Evolutionary conservation across 2,888 invertebrate genomes (phyloP), one percentile per base, ranked within the genome.

Genomic region (Alloscopus bannaensis): DNA sequence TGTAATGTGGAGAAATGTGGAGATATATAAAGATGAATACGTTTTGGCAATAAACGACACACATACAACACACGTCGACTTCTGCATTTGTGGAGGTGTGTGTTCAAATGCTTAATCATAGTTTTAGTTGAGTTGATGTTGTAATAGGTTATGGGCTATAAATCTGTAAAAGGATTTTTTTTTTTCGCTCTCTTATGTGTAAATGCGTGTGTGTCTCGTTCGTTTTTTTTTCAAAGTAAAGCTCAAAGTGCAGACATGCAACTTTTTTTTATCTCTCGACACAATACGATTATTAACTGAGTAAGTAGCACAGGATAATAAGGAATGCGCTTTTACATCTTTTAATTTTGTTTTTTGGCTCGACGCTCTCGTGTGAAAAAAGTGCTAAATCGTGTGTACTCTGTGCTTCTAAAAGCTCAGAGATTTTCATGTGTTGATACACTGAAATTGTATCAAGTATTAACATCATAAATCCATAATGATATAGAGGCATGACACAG

Each of bases 141-240:
- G 59, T 59, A 59, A 59, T 59, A 59, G 64, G 64, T 64, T 64
- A 64, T 45, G 64, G 64, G 47, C 28, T 64, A 64, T 64, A 26
- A 64, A 45, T 28, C n/a, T n/a, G n/a, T n/a, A n/a, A n/a, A n/a
- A n/a, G n/a, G n/a, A n/a, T n/a, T 47, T 36, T 60, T 22, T 36
- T 2, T 20, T 24, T 60, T 60, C 40, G 20, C 18, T 57, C n/a
- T 45, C 13, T 20, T 22, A 20, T 20, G 24, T 6, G 52, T 20
- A 3, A 52, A 52, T 36, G 36, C 8, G 6, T 8, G 6, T 13
- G 36, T 8, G 36, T 36, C 36, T 6, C 13, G 13, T 13, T 36
- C 36, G 36, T 36, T 8, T 36, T 36, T 13, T 8, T 36, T 13
- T 36, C 36, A 36, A 36, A 36, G 13, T 36, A 36, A 8, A 36